These are phyloP conservation scores for Lasioglossum albipes DNA, from an alignment of 1,140 invertebrate genomes.

Conservation along the genomic window DNA sequence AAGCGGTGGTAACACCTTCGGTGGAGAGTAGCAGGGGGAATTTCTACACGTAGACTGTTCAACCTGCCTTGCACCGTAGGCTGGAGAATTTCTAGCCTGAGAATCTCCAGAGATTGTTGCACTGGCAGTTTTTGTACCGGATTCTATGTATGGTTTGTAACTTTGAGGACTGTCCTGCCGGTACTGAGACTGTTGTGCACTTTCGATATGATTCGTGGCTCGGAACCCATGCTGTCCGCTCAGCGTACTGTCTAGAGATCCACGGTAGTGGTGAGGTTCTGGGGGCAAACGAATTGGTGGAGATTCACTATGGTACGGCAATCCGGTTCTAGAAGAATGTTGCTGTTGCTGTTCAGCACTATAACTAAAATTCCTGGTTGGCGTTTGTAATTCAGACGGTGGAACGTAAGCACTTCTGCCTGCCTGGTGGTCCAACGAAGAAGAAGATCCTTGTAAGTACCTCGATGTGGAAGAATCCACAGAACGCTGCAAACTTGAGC, in stretches of 20 bases:
- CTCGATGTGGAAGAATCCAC: constrained; percentile 59
- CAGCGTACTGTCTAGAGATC: constrained; percentile 56
- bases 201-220: constrained; percentile 59
- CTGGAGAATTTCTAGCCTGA: constrained; percentile 68
- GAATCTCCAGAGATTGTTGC: constrained; percentile 65
- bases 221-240: constrained; percentile 58
- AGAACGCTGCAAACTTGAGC: constrained; percentile 55
- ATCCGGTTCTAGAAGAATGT: constrained; percentile 67
- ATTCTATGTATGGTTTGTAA: constrained; percentile 72
- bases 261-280: constrained; percentile 71
- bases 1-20: constrained; percentile 62
- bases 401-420: constrained; percentile 76
- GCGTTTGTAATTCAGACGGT: constrained; percentile 75
- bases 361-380: constrained; percentile 65
- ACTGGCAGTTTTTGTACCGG: constrained; percentile 53
- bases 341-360: constrained; percentile 67
- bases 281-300: constrained; percentile 66
- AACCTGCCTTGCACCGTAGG: constrained; percentile 60
- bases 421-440: constrained; percentile 70
- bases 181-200: constrained; percentile 72
- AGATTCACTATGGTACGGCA: constrained; percentile 70
- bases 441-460: constrained; percentile 65
- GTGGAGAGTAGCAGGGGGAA: constrained; percentile 69
- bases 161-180: constrained; percentile 72
- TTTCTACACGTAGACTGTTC: constrained; percentile 65